Conservation (phyloP, 2,113 vertebrate species). For the Periophthalmodon schlosseri region DNA sequence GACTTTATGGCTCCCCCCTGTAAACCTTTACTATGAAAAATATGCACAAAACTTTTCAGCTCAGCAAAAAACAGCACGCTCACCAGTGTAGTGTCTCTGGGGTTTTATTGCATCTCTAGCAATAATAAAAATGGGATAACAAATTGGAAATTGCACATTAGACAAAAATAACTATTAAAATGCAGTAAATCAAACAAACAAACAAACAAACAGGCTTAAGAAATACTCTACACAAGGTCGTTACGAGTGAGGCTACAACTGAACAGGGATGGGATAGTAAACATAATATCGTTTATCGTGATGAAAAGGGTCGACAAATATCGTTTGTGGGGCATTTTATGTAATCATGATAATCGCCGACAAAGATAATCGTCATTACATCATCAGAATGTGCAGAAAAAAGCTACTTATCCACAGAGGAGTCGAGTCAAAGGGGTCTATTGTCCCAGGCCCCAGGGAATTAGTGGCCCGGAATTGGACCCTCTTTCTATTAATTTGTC, state of each 20-base stretch:
- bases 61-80: constrained; percentile 61
- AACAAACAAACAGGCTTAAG: neutral
- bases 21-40: constrained; percentile 71
- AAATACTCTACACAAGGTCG: constrained; percentile 21
- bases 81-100: constrained; percentile 51
- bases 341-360: no score
- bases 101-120: constrained; percentile 68
- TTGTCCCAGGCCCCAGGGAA: no score
- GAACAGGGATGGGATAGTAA: neutral
- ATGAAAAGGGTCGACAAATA: neutral
- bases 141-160: constrained; percentile 50
- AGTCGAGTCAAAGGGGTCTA: no score
- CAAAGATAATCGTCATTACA: no score
- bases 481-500: no score
- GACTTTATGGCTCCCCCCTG: constrained; percentile 71
- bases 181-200: neutral
- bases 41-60: constrained; percentile 64
- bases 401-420: no score
- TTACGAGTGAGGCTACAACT: constrained; percentile 22
- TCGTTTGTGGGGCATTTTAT: no score
- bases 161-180: constrained; percentile 25
- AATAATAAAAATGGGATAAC: constrained; percentile 35
- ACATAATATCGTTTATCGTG: no score
- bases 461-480: no score
- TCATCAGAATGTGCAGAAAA: no score